Evolutionary conservation across 2,113 vertebrate species (phyloP).

Genomic region (Chionomys nivalis): DNA sequence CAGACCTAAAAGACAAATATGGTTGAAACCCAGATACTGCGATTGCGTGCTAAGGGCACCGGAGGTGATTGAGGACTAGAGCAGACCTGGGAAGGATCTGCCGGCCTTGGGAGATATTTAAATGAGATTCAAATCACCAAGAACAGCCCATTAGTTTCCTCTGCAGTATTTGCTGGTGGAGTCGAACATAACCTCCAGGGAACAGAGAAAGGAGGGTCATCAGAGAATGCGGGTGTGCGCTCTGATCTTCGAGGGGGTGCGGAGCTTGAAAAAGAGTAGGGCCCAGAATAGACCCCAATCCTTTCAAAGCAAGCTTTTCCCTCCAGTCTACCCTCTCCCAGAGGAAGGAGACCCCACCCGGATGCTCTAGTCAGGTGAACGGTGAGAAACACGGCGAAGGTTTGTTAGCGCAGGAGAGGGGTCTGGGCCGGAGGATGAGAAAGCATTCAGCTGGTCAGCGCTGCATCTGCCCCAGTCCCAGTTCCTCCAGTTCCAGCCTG

Average conservation of each 20-base stretch:
- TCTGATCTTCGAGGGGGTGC: neutral
- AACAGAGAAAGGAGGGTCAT: conserved; percentile 47
- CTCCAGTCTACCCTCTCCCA: neutral
- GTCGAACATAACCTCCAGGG: conserved; percentile 1
- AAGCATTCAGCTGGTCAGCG: neutral
- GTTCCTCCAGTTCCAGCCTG: neutral
- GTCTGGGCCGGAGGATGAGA: neutral
- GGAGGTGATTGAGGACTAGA: conserved; percentile 59
- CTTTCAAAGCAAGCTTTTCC: neutral
- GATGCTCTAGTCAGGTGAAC: neutral
- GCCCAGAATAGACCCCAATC: neutral
- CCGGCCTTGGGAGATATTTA: neutral
- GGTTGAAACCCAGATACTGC: conserved; percentile 81
- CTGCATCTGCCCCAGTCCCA: neutral
- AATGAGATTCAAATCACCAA: conserved; percentile 54
- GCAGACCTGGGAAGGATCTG: neutral
- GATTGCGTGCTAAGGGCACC: conserved; percentile 85
- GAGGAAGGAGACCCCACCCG: conserved; percentile 38
- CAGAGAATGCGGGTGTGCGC: conserved; percentile 63
- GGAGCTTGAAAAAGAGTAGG: conserved; percentile 34
- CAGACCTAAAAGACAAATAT: conserved; percentile 66
- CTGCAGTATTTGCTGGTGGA: conserved; percentile 75
- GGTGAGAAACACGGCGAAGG: neutral
- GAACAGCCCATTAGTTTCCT: conserved; percentile 43
- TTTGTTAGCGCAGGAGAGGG: conserved; percentile 73